A percentile compares a stretch with the other conserved stretches of the same genome.
Evolutionary conservation across 1,140 invertebrate species (phyloP).

Genomic region (Ceratina calcarata): DNA sequence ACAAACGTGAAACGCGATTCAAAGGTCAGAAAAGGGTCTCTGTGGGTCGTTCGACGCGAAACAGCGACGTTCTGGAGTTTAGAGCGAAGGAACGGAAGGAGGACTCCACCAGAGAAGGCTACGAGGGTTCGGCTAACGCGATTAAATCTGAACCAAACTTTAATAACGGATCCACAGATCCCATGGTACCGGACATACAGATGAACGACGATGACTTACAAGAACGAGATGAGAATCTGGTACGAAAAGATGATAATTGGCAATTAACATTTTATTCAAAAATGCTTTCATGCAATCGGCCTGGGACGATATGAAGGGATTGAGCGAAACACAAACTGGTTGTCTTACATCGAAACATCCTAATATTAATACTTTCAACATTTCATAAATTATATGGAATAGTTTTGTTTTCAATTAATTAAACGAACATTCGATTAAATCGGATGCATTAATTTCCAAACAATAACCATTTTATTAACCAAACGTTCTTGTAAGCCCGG

Average conservation of each 20-base stretch:
- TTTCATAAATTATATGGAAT: too few species aligned
- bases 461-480: too few species aligned
- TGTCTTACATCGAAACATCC: too few species aligned
- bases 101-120: conserved; percentile 31
- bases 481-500: conserved; percentile 40
- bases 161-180: conserved; percentile 65
- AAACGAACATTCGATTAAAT: too few species aligned
- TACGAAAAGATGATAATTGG: conserved; percentile 31
- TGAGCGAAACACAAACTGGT: too few species aligned
- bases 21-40: conserved; percentile 81
- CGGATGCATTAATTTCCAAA: too few species aligned
- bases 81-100: conserved; percentile 57
- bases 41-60: conserved; percentile 69
- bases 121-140: conserved; percentile 47
- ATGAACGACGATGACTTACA: conserved; percentile 73
- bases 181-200: conserved; percentile 70
- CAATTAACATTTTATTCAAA: not conserved
- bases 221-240: conserved; percentile 63
- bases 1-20: conserved; percentile 76
- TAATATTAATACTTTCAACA: too few species aligned
- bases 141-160: conserved; percentile 66
- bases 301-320: too few species aligned
- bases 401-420: too few species aligned
- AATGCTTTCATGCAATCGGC: not conserved
- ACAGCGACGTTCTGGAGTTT: conserved; percentile 58